Evolutionary conservation across 2,888 invertebrate genomes (phyloP).

Genomic region (Cryptophagus acutangulus): DNA sequence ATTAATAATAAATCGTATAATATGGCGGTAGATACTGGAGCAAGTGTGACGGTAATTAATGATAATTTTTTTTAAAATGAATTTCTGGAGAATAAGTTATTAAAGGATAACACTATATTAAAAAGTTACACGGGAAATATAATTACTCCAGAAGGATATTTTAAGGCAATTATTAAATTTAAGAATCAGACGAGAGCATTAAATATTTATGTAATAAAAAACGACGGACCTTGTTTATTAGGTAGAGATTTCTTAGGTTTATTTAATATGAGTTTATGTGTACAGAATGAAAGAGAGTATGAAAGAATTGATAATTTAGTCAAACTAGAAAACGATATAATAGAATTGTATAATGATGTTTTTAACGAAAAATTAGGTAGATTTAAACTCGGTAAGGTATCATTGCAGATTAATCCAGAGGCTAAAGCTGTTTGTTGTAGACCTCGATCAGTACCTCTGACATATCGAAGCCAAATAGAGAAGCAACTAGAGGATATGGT

Average conservation of each 20-base stretch:
- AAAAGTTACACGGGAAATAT: conserved; percentile 7
- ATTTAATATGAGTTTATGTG: conserved; percentile 1
- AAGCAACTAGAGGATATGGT: conserved; percentile 4
- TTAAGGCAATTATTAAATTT: conserved; percentile 3
- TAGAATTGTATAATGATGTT: conserved; percentile 4
- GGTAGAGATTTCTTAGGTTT: conserved; percentile 3
- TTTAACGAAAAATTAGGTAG: not conserved
- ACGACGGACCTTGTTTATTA: conserved; percentile 3
- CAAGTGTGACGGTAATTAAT: not conserved
- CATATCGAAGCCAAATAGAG: not conserved
- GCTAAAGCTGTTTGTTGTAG: conserved; percentile 11
- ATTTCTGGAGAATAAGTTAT: not conserved
- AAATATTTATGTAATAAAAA: conserved; percentile 6
- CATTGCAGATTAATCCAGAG: conserved; percentile 4
- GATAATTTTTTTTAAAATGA: not conserved
- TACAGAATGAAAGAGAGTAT: not conserved
- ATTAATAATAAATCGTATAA: not conserved
- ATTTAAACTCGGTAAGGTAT: conserved; percentile 6
- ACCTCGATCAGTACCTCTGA: conserved; percentile 8
- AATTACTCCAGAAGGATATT: conserved; percentile 3
- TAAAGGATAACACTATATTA: not conserved
- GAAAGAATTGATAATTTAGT: not conserved
- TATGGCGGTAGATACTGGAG: conserved; percentile 1
- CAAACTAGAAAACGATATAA: not conserved
- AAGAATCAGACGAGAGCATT: not conserved